Conservation (phyloP, 2,888 invertebrate species). For the Salticus scenicus region DNA sequence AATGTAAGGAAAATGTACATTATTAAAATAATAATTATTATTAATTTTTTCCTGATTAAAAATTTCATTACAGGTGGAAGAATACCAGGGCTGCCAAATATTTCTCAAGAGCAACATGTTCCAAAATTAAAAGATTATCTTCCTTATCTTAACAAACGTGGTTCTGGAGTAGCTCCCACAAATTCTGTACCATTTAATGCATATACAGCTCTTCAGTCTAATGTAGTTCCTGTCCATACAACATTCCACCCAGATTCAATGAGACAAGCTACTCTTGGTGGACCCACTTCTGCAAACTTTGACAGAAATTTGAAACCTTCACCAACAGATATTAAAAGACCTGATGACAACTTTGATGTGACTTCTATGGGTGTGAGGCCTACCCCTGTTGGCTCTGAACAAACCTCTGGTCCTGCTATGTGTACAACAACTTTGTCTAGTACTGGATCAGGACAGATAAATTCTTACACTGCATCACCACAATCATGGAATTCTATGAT, state of each 20-base stretch:
- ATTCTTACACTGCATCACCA: slow-evolving; percentile 2
- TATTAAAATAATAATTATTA: no score
- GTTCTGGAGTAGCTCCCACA: slow-evolving; percentile 3
- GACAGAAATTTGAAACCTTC: slow-evolving; percentile 46
- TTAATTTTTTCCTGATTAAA: no score
- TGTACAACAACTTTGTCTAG: slow-evolving; percentile 34
- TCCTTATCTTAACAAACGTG: slow-evolving; percentile 81
- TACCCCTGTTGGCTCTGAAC: slow-evolving; percentile 72
- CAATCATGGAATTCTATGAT: background rate
- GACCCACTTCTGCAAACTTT: slow-evolving; percentile 23
- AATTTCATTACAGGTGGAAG: no score
- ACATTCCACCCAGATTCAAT: slow-evolving; percentile 29
- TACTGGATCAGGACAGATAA: slow-evolving; percentile 5
- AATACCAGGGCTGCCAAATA: slow-evolving; percentile 19
- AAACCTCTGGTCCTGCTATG: slow-evolving; percentile 61
- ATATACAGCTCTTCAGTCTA: slow-evolving; percentile 2
- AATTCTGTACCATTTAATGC: slow-evolving; percentile 16
- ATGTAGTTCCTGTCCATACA: background rate
- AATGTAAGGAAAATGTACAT: no score
- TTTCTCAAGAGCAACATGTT: slow-evolving; percentile 19
- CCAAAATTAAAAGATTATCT: slow-evolving; percentile 92
- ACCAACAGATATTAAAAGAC: background rate
- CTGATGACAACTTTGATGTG: slow-evolving; percentile 35
- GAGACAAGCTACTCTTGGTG: slow-evolving; percentile 46
- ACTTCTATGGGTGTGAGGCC: slow-evolving; percentile 67